A percentile compares a stretch with the other conserved stretches of the same genome.
Conservation (phyloP, 2,797 vertebrate genomes). For the Lithobates pipiens region DNA sequence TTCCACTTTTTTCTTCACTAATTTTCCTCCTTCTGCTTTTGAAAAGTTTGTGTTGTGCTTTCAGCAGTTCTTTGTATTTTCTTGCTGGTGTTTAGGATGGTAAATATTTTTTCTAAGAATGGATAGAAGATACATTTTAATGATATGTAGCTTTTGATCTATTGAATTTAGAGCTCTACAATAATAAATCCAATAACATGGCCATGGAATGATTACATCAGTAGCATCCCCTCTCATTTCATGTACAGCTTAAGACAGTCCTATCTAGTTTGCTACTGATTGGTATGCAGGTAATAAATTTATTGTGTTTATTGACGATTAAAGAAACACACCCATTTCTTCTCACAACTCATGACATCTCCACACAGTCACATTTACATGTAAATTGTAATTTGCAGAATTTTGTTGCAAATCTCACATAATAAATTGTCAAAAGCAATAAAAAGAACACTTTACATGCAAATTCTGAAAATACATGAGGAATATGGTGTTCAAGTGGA, state of each 20-base stretch:
- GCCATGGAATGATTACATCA: neutral
- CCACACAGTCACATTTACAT: conserved; percentile 46
- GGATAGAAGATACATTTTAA: no score
- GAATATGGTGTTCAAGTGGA: conserved; percentile 45
- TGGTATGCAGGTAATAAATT: conserved; percentile 31
- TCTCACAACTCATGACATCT: conserved; percentile 41
- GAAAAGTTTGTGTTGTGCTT: no score
- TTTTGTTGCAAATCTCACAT: conserved; percentile 33
- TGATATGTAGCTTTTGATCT: neutral
- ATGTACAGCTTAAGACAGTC: neutral
- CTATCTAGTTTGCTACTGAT: neutral
- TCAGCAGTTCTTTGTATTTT: no score
- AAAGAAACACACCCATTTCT: conserved; percentile 42
- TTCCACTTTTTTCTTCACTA: no score
- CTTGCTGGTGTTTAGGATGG: no score
- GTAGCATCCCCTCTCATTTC: neutral
- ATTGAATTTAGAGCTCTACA: neutral
- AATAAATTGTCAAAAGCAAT: conserved; percentile 57
- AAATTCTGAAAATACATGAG: conserved; percentile 51
- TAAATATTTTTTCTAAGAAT: no score
- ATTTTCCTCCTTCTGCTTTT: no score
- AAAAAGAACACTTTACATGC: conserved; percentile 56
- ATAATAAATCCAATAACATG: neutral
- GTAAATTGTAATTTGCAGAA: conserved; percentile 49
- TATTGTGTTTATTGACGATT: conserved; percentile 52